Conservation (phyloP, 2,797 vertebrate species). For the Clarias pachynema region DNA sequence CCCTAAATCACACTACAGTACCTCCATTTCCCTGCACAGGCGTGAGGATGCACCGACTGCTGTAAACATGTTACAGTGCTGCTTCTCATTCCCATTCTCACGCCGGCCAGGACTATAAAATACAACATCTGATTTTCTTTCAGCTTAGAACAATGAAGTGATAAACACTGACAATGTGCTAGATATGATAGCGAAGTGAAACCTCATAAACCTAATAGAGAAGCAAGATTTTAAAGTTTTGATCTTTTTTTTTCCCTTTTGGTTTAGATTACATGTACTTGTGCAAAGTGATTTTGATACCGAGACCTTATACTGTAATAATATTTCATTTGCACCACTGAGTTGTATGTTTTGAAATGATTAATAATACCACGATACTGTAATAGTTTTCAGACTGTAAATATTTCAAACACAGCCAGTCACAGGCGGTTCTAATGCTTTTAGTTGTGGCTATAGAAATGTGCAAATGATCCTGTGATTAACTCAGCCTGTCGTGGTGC, state of each 20-base stretch:
- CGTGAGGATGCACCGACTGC: neutral
- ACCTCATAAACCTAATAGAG: neutral
- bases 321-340: neutral
- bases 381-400: neutral
- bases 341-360: neutral
- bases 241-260: neutral
- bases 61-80: neutral
- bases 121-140: neutral
- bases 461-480: conserved; percentile 53
- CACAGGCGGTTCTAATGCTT: neutral
- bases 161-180: neutral
- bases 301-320: neutral
- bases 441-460: conserved; percentile 39
- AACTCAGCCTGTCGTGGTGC: conserved; percentile 47
- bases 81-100: neutral
- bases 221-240: neutral
- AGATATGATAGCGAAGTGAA: neutral
- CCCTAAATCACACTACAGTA: conserved; percentile 17
- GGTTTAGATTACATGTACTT: neutral
- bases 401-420: neutral
- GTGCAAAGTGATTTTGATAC: neutral
- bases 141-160: neutral
- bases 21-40: neutral
- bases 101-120: neutral
- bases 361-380: neutral